Evolutionary conservation across 2,888 invertebrate genomes (phyloP), one percentile per base, ranked within the genome.

Genomic region (Syrphus vitripennis): DNA sequence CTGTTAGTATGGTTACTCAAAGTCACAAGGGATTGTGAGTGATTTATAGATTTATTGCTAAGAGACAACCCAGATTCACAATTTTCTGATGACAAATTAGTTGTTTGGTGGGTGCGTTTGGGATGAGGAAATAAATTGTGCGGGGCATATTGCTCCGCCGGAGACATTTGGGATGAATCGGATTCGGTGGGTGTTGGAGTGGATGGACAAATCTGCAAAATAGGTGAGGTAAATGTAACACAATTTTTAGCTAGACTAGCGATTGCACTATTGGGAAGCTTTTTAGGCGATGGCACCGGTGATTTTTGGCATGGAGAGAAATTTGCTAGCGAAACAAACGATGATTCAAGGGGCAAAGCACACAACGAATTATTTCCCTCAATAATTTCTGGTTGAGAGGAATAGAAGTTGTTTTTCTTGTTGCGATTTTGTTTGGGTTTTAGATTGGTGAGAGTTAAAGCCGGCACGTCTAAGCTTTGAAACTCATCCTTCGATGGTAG

Each of bases 171-270:
- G 67, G 88, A 89, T 61, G 89, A 88, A 61, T 90, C 90, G 61
- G 91, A 90, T 87, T 91, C 91, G 6, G 91, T 90, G 59, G 92
- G 91, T 10, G 91, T 92, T 16, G 91, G 91, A 10, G 90, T 91
- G 55, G 91, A 92, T 31, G 91, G 91, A 79, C 90, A 91, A 65
- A 91, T 88, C 87, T 89, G 89, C 74, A 91, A 88, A 34, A 90
- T 75, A 45, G 84, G 84, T n/a, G 81, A 86, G 37, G 48, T 86
- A 78, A 86, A 81, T 82, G 72, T 78, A 37, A 74, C 77, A 82
- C 82, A 77, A 78, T 24, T 77, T 65, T 86, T 86, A 77, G 81
- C 71, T 19, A 81, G 82, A 70, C 86, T 86, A 70, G 69, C 77
- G 42, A 70, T 40, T 57, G 86, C 31, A 61, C 82, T 86, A 82